Evolutionary conservation across 2,113 vertebrate species (phyloP).

Genomic region (Datnioides undecimradiatus): DNA sequence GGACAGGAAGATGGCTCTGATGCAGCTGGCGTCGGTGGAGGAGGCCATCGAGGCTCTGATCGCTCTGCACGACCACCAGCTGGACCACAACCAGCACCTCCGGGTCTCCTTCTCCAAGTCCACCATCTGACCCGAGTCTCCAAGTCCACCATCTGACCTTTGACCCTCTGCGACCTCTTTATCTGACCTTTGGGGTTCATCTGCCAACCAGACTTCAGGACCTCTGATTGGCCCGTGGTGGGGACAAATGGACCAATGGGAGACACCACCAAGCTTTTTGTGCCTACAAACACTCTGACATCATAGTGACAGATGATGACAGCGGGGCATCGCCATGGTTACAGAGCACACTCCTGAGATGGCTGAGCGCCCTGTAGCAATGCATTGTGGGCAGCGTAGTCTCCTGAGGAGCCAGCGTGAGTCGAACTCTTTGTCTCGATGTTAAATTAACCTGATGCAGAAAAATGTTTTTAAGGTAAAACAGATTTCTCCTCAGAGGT

Average conservation of each 20-base stretch:
- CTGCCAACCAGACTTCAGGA: not conserved
- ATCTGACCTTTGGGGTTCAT: constrained; percentile 6
- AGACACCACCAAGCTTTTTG: constrained; percentile 4
- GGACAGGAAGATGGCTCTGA: constrained; percentile 75
- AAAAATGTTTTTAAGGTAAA: constrained; percentile 15
- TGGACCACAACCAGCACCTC: constrained; percentile 75
- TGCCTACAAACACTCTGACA: constrained; percentile 29
- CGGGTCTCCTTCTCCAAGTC: constrained; percentile 73
- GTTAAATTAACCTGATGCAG: constrained; percentile 28
- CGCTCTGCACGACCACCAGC: constrained; percentile 64
- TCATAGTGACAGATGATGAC: not conserved
- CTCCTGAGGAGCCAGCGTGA: not conserved
- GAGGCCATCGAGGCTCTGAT: constrained; percentile 72
- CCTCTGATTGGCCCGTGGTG: not conserved
- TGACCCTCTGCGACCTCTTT: not conserved
- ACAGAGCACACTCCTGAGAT: constrained; percentile 67
- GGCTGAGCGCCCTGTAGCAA: constrained; percentile 28
- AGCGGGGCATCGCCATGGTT: constrained; percentile 21
- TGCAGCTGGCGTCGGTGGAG: constrained; percentile 72
- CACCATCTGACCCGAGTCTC: constrained; percentile 15
- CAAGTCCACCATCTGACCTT: not conserved
- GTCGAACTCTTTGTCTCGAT: constrained; percentile 18
- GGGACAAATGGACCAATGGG: not conserved
- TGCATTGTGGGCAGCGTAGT: constrained; percentile 53
- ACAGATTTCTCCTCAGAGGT: not conserved